Base-by-base conservation (phyloP, 1,140 invertebrate species). In the Apis dorsata region DNA sequence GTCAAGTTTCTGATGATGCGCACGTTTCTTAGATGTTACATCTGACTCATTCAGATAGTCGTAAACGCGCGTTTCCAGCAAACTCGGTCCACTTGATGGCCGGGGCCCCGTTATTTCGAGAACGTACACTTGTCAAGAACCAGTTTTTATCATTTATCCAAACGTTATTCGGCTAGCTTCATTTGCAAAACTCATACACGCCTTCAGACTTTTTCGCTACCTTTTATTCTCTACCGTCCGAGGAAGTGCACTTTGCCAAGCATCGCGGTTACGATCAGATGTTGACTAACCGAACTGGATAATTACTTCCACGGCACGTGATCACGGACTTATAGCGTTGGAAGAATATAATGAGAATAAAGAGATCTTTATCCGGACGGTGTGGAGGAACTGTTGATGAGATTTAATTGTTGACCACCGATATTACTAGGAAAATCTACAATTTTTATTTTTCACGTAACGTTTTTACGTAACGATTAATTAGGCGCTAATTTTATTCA, bases 91-190 rank as follows among this genome's bases (percentile, higher is more conserved):
- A 57, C 66, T 73, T 51, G 86, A 55, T 28, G n/a, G 60, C 73
- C 24, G 24, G 62, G 74, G 59, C 17, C 68, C 87, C 87, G 87
- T 89, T 89, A 89, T 89, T 89, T 89, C 81, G 73, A 86, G 76
- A 74, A 44, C 83, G 74, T 66, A 59, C 79, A 28, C 15, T 44
- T 21, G 71, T 55, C 68, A 13, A 34, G 74, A 88, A 90, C 87
- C 89, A 88, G 89, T 90, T 90, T 85, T 88, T 88, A 81, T 88
- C 80, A 34, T 81, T 72, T 76, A 81, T 81, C 86, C 85, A 44
- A 87, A 87, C 86, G 83, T 87, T 88, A 79, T 85, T 88, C 83
- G 86, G 66, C 78, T 82, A 53, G 73, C 49, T 74, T 73, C 86
- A 81, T 88, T 87, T 88, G 83, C 86, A 79, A 79, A 88, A 72